These are phyloP conservation scores for Gymnorhina tibicen DNA, from an alignment of 2,113 vertebrate genomes.

Conservation along the genomic window DNA sequence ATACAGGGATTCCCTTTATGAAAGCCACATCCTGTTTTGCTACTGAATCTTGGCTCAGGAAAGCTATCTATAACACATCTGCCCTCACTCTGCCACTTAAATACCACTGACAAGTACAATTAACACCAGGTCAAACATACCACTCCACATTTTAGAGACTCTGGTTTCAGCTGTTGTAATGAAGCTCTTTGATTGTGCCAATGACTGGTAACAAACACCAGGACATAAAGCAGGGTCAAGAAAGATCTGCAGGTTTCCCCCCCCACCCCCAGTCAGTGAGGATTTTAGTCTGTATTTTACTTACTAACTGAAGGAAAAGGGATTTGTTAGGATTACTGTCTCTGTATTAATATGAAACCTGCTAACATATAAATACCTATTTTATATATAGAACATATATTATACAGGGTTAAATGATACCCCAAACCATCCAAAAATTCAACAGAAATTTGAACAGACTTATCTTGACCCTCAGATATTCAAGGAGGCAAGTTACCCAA, in stretches of 20 bases:
- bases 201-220: neutral
- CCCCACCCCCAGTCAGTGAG: neutral
- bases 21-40: slow-evolving; percentile 3
- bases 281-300: neutral
- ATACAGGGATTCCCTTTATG: neutral
- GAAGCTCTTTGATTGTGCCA: neutral
- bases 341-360: neutral
- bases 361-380: neutral
- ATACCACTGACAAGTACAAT: slow-evolving; percentile 41
- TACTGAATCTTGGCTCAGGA: neutral
- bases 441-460: neutral
- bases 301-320: neutral
- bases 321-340: neutral
- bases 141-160: slow-evolving; percentile 13
- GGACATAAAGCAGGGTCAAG: neutral
- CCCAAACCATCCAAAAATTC: neutral
- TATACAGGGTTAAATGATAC: neutral
- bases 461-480: neutral
- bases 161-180: slow-evolving; percentile 25
- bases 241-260: neutral
- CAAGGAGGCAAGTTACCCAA: neutral
- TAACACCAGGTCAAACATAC: slow-evolving; percentile 44
- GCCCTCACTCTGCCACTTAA: neutral
- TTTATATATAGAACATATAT: neutral
- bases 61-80: slow-evolving; percentile 3